Conservation (phyloP, 2,888 invertebrate genomes). For the Tricholauxania praeusta region DNA sequence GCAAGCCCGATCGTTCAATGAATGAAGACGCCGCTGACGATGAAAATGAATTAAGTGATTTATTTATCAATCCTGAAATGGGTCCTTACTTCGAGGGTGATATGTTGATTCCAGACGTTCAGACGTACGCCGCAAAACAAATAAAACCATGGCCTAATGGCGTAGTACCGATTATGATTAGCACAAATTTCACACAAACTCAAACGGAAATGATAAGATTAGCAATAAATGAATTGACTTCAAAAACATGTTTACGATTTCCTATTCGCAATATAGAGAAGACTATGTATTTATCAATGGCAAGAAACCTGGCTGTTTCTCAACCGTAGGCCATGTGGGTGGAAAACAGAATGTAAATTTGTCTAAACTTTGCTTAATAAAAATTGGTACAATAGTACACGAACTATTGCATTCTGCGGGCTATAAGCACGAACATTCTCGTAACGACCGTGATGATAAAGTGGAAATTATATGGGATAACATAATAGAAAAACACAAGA, state of each 20-base stretch:
- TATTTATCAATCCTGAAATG: conserved; percentile 76
- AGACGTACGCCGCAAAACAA: too few relatives aligned
- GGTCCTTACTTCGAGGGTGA: conserved; percentile 85
- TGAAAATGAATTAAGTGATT: conserved; percentile 2
- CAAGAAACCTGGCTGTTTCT: conserved; percentile 84
- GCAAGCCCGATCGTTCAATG: conserved; percentile 68
- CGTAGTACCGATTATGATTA: conserved; percentile 74
- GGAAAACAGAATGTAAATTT: conserved; percentile 75
- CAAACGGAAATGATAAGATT: conserved; percentile 78
- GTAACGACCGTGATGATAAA: conserved; percentile 79
- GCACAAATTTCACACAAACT: conserved; percentile 72
- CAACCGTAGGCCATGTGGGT: conserved; percentile 80
- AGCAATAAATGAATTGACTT: conserved; percentile 55
- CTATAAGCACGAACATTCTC: conserved; percentile 85
- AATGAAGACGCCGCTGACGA: conserved; percentile 48
- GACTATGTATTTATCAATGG: conserved; percentile 79
- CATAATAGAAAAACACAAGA: too few relatives aligned
- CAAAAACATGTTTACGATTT: conserved; percentile 77
- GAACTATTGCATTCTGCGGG: conserved; percentile 84
- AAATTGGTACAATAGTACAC: conserved; percentile 79
- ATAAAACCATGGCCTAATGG: conserved; percentile 73
- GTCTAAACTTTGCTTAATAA: conserved; percentile 77
- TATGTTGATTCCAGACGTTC: conserved; percentile 74
- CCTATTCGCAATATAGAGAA: conserved; percentile 73
- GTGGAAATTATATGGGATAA: conserved; percentile 73